These are phyloP conservation scores for Turdus rufiventris DNA, from an alignment of 2,113 vertebrate species.

Conservation along the genomic window DNA sequence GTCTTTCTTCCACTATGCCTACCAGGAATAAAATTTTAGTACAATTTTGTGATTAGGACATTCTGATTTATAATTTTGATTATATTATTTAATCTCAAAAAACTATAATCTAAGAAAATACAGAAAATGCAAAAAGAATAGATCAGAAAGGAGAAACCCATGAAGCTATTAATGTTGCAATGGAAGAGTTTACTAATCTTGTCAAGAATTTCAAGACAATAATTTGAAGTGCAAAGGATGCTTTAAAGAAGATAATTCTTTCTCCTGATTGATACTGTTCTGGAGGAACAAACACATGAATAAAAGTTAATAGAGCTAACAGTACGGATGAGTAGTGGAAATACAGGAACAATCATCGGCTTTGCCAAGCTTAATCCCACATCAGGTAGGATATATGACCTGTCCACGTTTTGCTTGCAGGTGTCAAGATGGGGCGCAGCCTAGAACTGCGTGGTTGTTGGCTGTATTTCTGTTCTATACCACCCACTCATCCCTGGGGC, in stretches of 20 bases:
- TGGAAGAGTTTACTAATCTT: background rate
- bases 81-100: background rate
- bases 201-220: background rate
- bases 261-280: background rate
- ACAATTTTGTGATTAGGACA: background rate
- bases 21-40: background rate
- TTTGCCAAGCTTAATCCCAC: background rate
- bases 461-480: background rate
- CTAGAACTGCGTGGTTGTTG: too few relatives aligned
- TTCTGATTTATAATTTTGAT: background rate
- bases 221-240: background rate
- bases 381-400: background rate
- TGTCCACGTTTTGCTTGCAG: background rate
- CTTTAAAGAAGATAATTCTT: background rate
- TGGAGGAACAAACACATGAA: background rate
- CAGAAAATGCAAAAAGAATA: background rate
- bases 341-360: background rate
- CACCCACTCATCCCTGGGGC: too few relatives aligned
- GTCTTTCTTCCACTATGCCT: background rate
- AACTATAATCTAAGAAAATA: background rate
- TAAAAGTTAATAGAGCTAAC: background rate
- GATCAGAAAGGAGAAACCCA: background rate
- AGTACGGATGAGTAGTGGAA: background rate
- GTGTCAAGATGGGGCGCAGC: fast-evolving
- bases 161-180: background rate